These are phyloP conservation scores for Podocnemis expansa DNA, from an alignment of 2,113 vertebrate genomes.

Conservation along the genomic window DNA sequence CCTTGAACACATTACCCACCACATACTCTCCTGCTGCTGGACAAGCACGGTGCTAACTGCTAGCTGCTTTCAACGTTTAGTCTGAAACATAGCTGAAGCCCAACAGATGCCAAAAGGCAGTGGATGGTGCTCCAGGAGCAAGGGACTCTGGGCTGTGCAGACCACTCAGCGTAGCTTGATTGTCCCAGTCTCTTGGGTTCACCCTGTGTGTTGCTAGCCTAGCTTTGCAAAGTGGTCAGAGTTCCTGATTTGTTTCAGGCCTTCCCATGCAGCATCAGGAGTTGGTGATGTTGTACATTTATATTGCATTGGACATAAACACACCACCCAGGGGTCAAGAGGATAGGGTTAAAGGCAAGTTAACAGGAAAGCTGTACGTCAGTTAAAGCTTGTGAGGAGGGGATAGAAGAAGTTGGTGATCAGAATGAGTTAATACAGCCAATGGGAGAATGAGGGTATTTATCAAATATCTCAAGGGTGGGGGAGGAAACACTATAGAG, in stretches of 20 bases:
- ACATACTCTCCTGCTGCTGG: neutral
- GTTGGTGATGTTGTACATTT: neutral
- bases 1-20: neutral
- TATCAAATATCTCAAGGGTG: neutral
- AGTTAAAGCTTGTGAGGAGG: neutral
- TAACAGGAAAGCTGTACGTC: neutral
- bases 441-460: neutral
- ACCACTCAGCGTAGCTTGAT: too few relatives aligned
- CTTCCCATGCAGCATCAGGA: neutral
- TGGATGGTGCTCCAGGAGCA: neutral
- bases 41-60: neutral
- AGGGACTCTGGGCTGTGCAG: neutral
- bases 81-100: neutral
- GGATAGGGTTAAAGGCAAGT: neutral
- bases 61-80: neutral
- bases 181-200: neutral
- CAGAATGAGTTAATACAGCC: neutral
- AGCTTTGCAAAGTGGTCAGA: neutral
- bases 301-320: neutral
- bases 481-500: neutral
- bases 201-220: neutral
- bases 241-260: neutral
- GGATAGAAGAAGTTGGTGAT: accelerated
- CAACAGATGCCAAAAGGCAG: neutral
- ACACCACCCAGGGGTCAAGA: neutral